Evolutionary conservation across 2,113 vertebrate species (phyloP).

Genomic region (Mesembrinibis cayennensis): DNA sequence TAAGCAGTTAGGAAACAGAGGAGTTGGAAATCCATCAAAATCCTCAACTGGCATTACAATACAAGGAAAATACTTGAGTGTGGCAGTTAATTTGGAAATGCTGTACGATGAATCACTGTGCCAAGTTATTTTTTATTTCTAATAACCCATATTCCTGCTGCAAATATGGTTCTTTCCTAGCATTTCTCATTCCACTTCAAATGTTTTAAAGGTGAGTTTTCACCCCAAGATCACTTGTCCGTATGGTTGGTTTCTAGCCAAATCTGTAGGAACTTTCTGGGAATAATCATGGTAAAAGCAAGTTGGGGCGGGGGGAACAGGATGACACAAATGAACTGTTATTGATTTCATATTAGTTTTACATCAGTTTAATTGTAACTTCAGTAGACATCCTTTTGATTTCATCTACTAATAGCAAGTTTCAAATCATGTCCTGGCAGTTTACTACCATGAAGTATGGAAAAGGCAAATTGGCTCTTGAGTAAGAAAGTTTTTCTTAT

Average conservation of each 20-base stretch:
- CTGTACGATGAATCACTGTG: neutral
- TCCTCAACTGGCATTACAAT: neutral
- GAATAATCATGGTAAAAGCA: neutral
- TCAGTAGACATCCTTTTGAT: neutral
- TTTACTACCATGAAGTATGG: neutral
- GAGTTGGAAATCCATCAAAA: neutral
- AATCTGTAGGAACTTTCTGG: neutral
- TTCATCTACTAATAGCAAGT: neutral
- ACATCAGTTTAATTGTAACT: neutral
- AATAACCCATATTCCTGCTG: neutral
- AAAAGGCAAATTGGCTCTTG: neutral
- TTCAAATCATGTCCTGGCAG: neutral
- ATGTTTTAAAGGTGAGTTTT: neutral
- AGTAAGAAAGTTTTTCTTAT: neutral
- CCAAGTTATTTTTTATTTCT: neutral
- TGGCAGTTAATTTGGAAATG: neutral
- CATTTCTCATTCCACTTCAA: neutral
- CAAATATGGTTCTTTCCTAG: neutral
- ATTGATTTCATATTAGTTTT: neutral
- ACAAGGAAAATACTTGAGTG: neutral
- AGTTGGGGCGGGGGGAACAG: fast-evolving
- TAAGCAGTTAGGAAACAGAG: neutral
- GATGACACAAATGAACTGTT: neutral
- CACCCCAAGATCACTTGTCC: neutral
- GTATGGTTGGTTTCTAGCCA: neutral